phyloP scores from a whole-genome alignment of 2,888 invertebrate species.

The Bruchidius siliquastri region DNA sequence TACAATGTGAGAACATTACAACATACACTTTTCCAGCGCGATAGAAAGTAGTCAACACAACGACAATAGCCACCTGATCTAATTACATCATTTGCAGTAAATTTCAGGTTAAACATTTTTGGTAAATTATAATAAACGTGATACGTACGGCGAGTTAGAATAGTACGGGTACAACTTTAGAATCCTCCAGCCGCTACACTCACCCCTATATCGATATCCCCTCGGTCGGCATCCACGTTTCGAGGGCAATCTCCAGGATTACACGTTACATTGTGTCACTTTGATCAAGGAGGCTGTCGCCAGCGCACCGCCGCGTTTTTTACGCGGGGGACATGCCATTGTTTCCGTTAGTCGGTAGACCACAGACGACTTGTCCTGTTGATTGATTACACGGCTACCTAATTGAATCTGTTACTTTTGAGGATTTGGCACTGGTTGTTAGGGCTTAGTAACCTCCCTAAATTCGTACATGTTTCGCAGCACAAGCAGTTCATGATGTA shows the following conservation, averaged over 20 bases:
- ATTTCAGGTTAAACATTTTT: too few species aligned
- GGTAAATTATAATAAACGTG: too few species aligned
- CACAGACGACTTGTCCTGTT: slow-evolving; percentile 10
- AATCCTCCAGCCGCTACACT: background rate
- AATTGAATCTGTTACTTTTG: background rate
- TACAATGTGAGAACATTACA: too few species aligned
- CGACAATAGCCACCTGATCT: too few species aligned
- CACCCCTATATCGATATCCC: background rate
- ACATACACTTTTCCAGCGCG: too few species aligned
- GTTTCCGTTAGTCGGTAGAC: slow-evolving; percentile 37
- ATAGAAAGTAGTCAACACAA: too few species aligned
- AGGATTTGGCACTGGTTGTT: background rate
- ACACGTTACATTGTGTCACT: slow-evolving; percentile 45
- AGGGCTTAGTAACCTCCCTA: background rate
- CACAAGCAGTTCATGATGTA: too few species aligned
- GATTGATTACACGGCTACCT: background rate
- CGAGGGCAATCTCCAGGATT: slow-evolving; percentile 29
- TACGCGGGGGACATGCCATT: slow-evolving; percentile 42
- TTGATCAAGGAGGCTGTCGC: slow-evolving; percentile 42
- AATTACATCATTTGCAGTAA: too few species aligned
- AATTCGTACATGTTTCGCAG: too few species aligned
- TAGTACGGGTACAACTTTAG: too few species aligned
- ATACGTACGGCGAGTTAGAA: too few species aligned
- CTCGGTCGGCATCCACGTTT: background rate
- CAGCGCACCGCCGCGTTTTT: slow-evolving; percentile 33